phyloP scores from a whole-genome alignment of 2,113 vertebrate genomes.

The Balaeniceps rex region DNA sequence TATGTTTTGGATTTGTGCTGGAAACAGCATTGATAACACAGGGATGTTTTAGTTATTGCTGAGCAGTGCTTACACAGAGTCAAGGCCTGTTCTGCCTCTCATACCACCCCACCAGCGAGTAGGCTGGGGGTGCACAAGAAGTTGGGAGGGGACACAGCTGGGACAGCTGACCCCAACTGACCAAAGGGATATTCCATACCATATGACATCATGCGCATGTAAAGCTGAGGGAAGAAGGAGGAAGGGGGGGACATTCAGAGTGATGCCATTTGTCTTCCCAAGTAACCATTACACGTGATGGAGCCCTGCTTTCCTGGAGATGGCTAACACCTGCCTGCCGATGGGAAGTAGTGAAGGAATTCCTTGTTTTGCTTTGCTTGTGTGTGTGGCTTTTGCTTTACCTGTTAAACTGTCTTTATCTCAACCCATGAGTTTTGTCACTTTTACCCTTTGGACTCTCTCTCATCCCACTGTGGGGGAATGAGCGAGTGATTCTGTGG shows the following conservation, averaged over 20 bases:
- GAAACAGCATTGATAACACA: neutral
- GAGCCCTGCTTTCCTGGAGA: neutral
- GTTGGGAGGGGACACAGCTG: neutral
- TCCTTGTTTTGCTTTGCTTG: neutral
- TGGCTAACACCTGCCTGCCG: neutral
- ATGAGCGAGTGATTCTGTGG: neutral
- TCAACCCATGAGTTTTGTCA: neutral
- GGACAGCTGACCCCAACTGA: neutral
- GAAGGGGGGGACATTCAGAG: neutral
- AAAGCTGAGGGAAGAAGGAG: neutral
- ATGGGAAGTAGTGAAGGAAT: neutral
- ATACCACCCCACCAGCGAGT: neutral
- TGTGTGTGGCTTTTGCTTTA: rapidly evolving
- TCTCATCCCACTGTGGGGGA: neutral
- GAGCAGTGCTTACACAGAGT: neutral
- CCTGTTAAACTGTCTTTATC: neutral
- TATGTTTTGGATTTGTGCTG: neutral
- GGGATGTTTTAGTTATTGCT: neutral
- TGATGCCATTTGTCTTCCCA: neutral
- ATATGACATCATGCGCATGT: neutral
- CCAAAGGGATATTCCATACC: neutral
- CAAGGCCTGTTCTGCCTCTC: neutral
- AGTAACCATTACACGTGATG: rapidly evolving
- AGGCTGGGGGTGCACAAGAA: neutral
- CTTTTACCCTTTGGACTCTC: neutral